phyloP scores from a whole-genome alignment of 35 echinoderm and acorn worm genomes.

The Chiridota heheva region DNA sequence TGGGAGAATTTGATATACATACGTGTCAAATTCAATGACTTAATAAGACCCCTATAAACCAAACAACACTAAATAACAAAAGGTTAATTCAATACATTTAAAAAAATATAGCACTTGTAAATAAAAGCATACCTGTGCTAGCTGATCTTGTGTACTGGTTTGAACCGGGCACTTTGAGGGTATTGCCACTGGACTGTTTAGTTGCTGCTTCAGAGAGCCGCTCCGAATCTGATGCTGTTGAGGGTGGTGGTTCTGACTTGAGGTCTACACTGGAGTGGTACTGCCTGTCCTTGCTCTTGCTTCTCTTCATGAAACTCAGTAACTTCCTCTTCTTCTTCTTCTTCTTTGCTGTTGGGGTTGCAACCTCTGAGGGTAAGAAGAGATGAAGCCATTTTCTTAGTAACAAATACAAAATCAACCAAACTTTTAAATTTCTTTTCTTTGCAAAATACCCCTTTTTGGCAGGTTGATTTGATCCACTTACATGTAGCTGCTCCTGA shows the following conservation, averaged over 20 bases:
- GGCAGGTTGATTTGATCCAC: no score
- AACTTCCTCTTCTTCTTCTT: conserved; percentile 49
- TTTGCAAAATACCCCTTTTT: no score
- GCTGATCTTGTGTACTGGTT: conserved; percentile 54
- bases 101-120: no score
- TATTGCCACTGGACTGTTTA: conserved; percentile 13
- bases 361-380: conserved; percentile 12
- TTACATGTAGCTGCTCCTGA: no score
- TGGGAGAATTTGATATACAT: no score
- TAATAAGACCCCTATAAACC: no score
- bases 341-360: no score
- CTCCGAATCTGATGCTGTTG: conserved; percentile 32
- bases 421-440: no score
- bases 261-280: conserved; percentile 42
- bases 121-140: conserved; percentile 10
- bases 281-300: conserved; percentile 20
- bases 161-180: conserved; percentile 42
- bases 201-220: neutral
- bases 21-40: no score
- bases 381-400: neutral
- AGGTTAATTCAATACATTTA: no score
- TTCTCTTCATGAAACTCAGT: conserved; percentile 31
- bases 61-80: no score
- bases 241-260: conserved; percentile 12
- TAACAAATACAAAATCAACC: neutral